Base-by-base conservation (phyloP, 2,888 invertebrate species). In the Drosophila longiperda region DNA sequence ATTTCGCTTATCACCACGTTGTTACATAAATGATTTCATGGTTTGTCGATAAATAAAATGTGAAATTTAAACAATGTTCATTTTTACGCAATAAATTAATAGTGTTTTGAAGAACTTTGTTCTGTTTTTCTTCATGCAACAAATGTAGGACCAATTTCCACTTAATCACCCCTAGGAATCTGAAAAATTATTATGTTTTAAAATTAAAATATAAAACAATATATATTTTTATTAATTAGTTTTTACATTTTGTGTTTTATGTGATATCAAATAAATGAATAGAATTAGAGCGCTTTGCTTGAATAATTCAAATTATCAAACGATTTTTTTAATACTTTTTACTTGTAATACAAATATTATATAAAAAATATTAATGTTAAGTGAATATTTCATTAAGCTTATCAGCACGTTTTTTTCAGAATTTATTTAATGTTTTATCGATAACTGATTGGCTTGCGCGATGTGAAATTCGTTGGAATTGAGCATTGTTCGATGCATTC, bases 341-440 rank as follows among this genome's bases (percentile, higher is more conserved):
- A 9, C 11, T 11, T 11, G n/a, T 6, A n/a, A n/a, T n/a, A 6
- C 11, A 42, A 20, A 42, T n/a, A 42, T 6, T 20, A n/a, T 42
- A 3, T 20, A 2, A 6, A 20, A 20, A 42, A 20, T 12, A 20
- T 20, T 11, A 11, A 32, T 12, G 11, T 9, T 32, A 11, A 15
- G n/a, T n/a, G 11, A 4, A 32, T 7, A 12, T 9, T 33, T 20
- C 2, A 20, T 42, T 20, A 20, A 42, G 17, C 23, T 33, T 42
- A 33, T 45, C 36, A 20, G 15, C 15, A 12, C 15, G 3, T 11
- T 36, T 9, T 29, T 29, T 20, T 20, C 34, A 36, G 42, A 36
- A 36, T 53, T 65, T 17, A 15, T 23, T 36, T 5, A 2, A 38
- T 38, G 33, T 38, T 52, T 66, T 66, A 66, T 64, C 64, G 64